These are phyloP conservation scores for Zophobas atratus DNA, from an alignment of 1,140 invertebrate species.

Conservation along the genomic window DNA sequence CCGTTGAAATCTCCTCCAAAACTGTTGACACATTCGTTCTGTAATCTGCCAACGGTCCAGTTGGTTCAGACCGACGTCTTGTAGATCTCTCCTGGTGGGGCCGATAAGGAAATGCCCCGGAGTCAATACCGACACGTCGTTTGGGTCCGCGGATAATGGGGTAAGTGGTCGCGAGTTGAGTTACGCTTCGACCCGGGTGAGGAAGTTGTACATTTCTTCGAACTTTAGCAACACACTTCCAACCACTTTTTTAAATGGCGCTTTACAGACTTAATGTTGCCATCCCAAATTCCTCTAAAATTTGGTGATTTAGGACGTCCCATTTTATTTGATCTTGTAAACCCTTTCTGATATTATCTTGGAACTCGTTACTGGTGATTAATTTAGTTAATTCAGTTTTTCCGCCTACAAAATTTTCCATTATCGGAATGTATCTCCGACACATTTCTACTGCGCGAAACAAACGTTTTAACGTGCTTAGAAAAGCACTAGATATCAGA, in stretches of 20 bases:
- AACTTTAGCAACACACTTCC: neutral
- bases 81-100: slow-evolving; percentile 34
- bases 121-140: slow-evolving; percentile 49
- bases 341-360: neutral
- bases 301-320: slow-evolving; percentile 66
- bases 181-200: neutral
- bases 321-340: slow-evolving; percentile 54
- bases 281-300: slow-evolving; percentile 68
- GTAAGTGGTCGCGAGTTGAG: slow-evolving; percentile 1
- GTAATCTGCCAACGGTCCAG: neutral
- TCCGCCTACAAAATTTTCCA: neutral
- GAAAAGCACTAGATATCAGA: slow-evolving; percentile 60
- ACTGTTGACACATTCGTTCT: neutral
- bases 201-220: slow-evolving; percentile 46
- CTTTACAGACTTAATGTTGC: slow-evolving; percentile 66
- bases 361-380: slow-evolving; percentile 33
- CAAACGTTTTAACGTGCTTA: slow-evolving; percentile 60
- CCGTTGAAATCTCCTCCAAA: no score
- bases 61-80: slow-evolving; percentile 2
- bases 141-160: neutral
- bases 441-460: slow-evolving; percentile 24
- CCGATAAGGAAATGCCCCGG: slow-evolving; percentile 66
- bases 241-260: slow-evolving; percentile 59
- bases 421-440: neutral
- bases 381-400: neutral